A percentile compares a stretch with the other conserved stretches of the same genome.
phyloP scores from a whole-genome alignment of 1,140 invertebrate species.

The Ceratina calcarata region DNA sequence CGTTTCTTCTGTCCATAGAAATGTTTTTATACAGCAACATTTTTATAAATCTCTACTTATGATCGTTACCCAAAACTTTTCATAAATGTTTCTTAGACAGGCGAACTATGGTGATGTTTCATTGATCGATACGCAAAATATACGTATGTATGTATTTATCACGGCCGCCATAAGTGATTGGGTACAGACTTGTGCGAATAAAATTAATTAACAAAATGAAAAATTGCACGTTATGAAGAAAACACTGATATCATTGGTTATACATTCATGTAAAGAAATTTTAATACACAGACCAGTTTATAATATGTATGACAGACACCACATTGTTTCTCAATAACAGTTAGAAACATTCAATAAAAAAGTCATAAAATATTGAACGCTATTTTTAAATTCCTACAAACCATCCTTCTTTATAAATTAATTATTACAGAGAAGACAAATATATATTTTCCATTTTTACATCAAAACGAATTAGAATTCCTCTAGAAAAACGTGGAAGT shows the following conservation, averaged over 20 bases:
- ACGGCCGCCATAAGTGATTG: constrained; percentile 37
- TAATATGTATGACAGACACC: constrained; percentile 66
- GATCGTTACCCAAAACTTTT: constrained; percentile 20
- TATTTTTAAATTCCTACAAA: too few species aligned
- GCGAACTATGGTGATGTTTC: constrained; percentile 24
- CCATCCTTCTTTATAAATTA: background rate
- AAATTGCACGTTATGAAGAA: constrained; percentile 49
- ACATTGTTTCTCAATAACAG: constrained; percentile 67
- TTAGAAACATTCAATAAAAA: constrained; percentile 71
- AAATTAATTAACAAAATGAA: constrained; percentile 13
- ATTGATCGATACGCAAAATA: constrained; percentile 23
- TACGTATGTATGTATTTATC: constrained; percentile 27
- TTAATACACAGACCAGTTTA: constrained; percentile 70
- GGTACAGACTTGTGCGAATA: constrained; percentile 33
- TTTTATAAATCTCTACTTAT: constrained; percentile 42
- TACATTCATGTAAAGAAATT: constrained; percentile 61
- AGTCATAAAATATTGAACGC: constrained; percentile 51
- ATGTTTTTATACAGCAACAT: constrained; percentile 39
- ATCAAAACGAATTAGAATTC: too few species aligned
- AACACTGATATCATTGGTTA: constrained; percentile 62
- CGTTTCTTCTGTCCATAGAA: background rate
- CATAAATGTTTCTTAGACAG: constrained; percentile 28
- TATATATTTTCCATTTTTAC: too few species aligned
- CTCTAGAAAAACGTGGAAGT: too few species aligned
- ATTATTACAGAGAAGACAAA: too few species aligned